Evolutionary conservation across 2,888 invertebrate species (phyloP), one percentile per base, ranked within the genome.

Genomic region (Drosophila nigricruria): DNA sequence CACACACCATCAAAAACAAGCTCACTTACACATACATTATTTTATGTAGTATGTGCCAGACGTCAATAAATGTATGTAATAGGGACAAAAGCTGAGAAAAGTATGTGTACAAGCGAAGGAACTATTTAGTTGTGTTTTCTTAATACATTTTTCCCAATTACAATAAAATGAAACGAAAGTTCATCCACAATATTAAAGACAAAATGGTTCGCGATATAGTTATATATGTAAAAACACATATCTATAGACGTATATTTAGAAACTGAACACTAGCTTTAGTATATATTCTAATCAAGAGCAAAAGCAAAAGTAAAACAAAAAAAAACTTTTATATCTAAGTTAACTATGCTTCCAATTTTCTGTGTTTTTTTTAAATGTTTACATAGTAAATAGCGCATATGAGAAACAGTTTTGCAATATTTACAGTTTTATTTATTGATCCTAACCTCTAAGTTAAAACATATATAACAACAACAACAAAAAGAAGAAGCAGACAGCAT

Each of bases 321-420:
- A 23, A 57, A 18, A 30, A 52, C 40, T 5, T 23, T 53, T 60
- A 73, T 42, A 50, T 50, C 54, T 70, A 72, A 27, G 66, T 70
- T 76, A 62, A 57, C 77, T 61, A 74, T 82, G 82, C 81, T 82
- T 85, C 82, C 85, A 78, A 74, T 70, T 62, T 70, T 73, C 77
- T 85, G 75, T 82, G 77, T 79, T 80, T 66, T 74, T 69, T 65
- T 62, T 60, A 20, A 63, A 52, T 64, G 59, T 69, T 59, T 64
- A 70, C 45, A 9, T 54, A 74, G 62, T 60, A 34, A 61, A 59
- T 61, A 76, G 49, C 45, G 49, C 49, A 62, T 58, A 43, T 69
- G 60, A 59, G 62, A 45, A 78, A 78, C 68, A 47, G 50, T 71
- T 76, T 81, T 77, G 77, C 82, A 82, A 82, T 85, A 74, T 82